Evolutionary conservation across 2,797 vertebrate genomes (phyloP).

Genomic region (Rhinogobio ventralis): DNA sequence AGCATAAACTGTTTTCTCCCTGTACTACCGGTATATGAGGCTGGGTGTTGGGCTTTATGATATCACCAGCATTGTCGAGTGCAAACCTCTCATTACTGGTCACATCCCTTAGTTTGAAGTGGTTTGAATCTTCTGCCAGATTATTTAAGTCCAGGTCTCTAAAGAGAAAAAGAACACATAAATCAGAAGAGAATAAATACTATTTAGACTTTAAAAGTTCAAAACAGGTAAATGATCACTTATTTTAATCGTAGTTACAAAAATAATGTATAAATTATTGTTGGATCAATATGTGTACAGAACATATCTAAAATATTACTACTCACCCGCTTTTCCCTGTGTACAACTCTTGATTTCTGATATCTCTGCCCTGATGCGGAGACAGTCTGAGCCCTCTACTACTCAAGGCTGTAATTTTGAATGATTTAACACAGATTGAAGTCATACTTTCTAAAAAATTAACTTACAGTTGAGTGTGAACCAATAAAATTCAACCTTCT

Average conservation of each 20-base stretch:
- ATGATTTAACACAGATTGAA: constrained; percentile 18
- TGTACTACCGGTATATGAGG: constrained; percentile 9
- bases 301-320: not conserved
- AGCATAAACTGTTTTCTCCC: constrained; percentile 32
- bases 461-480: not conserved
- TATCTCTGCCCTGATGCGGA: constrained; percentile 55
- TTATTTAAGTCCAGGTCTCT: not conserved
- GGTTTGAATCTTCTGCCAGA: not conserved
- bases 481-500: not conserved
- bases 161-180: not conserved
- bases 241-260: not conserved
- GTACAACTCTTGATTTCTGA: constrained; percentile 48
- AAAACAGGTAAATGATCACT: not conserved
- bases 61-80: constrained; percentile 5
- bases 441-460: not conserved
- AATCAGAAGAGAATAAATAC: not conserved
- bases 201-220: not conserved
- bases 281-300: not conserved
- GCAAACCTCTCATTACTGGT: constrained; percentile 1
- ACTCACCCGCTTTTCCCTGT: constrained; percentile 62
- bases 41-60: constrained; percentile 7
- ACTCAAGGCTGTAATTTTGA: constrained; percentile 57
- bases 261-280: not conserved
- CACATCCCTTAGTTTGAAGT: not conserved
- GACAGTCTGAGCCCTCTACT: constrained; percentile 52